Evolutionary conservation across 2,888 invertebrate species (phyloP), one percentile per base, ranked within the genome.

Genomic region (Galeopsomyia nigrocyanea): DNA sequence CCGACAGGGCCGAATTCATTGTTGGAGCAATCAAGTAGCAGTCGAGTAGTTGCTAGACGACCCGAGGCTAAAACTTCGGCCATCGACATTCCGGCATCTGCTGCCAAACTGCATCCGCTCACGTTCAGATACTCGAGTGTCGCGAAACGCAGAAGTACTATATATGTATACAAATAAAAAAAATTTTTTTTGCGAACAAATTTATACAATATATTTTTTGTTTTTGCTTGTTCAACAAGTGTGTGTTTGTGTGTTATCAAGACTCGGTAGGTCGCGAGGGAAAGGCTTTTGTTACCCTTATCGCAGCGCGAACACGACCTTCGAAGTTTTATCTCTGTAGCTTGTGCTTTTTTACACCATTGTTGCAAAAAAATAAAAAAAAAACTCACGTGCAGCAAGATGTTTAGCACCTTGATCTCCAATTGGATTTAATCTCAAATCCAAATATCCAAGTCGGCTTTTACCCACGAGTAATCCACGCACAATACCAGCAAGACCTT

Each of bases 341-440:
- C n/a, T n/a, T n/a, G 26, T 17, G 17, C 5, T 19, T 55, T n/a
- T 55, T 55, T 5, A 3, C 19, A 3, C 31, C 31, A 10, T 1
- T 9, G 16, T 65, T n/a, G 64, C 5, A 10, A 3, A 14, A 21
- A n/a, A 57, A 39, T 1, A 49, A 26, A 60, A 56, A 55, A 14
- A 10, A 39, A 10, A 79, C 82, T 80, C 75, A 85, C 85, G 76
- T 0, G 82, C 78, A 56, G 80, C 82, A 39, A 84, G 63, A 51
- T 84, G 80, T 55, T 21, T n/a, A n/a, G 77, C 89, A 62, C 92
- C 92, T 13, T 88, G 87, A 55, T 90, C 87, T 2, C 89, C 88
- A 84, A 92, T 87, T 9, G 90, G 90, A 80, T 92, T 92, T 71
- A 92, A 81, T 76, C 90, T 88, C 75, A 92, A 86, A 87, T 91